Evolutionary conservation across 2,888 invertebrate species (phyloP), one percentile per base, ranked within the genome.

Genomic region (Drosophila macrothrix): DNA sequence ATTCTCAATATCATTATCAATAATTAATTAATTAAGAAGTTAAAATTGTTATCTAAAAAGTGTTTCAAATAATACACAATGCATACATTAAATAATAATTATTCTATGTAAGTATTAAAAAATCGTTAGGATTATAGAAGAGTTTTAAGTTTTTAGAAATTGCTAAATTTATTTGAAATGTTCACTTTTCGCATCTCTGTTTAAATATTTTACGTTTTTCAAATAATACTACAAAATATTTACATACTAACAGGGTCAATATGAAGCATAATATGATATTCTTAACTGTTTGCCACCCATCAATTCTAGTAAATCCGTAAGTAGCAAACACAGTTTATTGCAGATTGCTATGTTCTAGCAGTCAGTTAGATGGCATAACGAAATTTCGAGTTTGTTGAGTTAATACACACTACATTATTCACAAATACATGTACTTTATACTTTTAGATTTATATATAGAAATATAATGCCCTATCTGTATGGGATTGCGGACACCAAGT

Each of bases 401-500:
- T 55, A 33, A 29, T 29, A 12, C 31, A 43, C 2, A 37, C n/a
- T 19, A 33, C 3, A 46, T 28, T n/a, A n/a, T 7, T n/a, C 14
- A 12, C 22, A 43, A 22, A 28, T 10, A 35, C 14, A 19, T 14
- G 19, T 2, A 46, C 39, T 22, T 10, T 14, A 12, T 12, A 19
- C 12, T n/a, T n/a, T n/a, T n/a, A 31, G 12, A 19, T 22, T 5
- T 19, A 35, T n/a, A 33, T 50, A 10, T 28, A 77, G 19, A 52
- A n/a, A 12, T n/a, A 61, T n/a, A 9, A 88, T 88, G 87, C 83
- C 83, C 0, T 88, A 88, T 68, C 60, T 88, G 1, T 88, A 88
- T 58, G 87, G 87, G 0, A 75, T 90, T 14, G 75, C 87, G 35
- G 87, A 88, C 31, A 88, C 87, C 58, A 90, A 90, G 73, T 88